phyloP scores from a whole-genome alignment of 2,888 invertebrate genomes.

The Arenicola marina region DNA sequence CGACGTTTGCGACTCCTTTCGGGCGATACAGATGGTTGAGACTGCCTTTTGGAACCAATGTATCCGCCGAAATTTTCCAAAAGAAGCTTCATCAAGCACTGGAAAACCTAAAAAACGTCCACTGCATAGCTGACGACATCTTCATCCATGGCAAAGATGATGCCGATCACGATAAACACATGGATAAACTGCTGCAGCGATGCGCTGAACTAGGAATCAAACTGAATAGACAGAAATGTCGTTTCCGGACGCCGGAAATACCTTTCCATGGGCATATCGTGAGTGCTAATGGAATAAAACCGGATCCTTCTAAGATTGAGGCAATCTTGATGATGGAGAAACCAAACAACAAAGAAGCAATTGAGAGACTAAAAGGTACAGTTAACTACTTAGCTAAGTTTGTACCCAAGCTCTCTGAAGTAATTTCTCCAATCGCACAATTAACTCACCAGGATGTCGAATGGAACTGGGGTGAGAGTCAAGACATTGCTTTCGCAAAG shows the following conservation, averaged over 20 bases:
- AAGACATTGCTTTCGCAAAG: constrained; percentile 12
- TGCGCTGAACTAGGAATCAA: constrained; percentile 5
- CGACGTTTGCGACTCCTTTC: constrained; percentile 20
- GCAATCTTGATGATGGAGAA: constrained; percentile 2
- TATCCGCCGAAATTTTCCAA: constrained; percentile 14
- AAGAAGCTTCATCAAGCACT: constrained; percentile 14
- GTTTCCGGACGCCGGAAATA: not conserved
- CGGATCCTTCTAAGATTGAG: constrained; percentile 10
- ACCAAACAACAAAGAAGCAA: not conserved
- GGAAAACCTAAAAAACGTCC: constrained; percentile 2
- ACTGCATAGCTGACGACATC: constrained; percentile 16
- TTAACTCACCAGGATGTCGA: not conserved
- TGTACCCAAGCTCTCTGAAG: constrained; percentile 1
- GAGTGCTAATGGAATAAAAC: not conserved
- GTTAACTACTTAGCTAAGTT: not conserved
- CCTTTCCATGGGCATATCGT: constrained; percentile 2
- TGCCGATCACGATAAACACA: not conserved
- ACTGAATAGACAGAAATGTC: not conserved
- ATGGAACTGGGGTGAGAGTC: constrained; percentile 6
- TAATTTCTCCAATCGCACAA: not conserved
- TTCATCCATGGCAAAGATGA: constrained; percentile 10
- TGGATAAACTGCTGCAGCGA: constrained; percentile 8
- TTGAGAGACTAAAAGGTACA: not conserved
- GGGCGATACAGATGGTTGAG: constrained; percentile 15
- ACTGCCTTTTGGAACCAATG: constrained; percentile 14